Conservation (phyloP, 2,888 invertebrate species). For the Pristionchus japonicus region DNA sequence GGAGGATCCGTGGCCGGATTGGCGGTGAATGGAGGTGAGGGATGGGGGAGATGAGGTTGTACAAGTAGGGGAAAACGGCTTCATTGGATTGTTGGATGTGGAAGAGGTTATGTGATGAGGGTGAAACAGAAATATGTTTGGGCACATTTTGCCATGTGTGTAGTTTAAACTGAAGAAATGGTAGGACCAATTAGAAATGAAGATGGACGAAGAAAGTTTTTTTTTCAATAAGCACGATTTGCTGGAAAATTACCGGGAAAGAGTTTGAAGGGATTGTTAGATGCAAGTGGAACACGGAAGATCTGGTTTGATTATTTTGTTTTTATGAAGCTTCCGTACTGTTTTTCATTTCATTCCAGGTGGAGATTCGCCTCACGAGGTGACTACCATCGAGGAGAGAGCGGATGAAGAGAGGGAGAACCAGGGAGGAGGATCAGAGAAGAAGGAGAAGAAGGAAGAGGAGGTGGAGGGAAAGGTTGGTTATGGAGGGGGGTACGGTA, state of each 20-base stretch:
- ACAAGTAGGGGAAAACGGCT: no score
- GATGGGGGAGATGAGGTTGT: no score
- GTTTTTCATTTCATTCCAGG: not conserved
- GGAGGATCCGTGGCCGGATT: conserved; percentile 12
- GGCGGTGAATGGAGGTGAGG: not conserved
- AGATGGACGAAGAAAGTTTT: no score
- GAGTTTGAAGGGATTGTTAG: no score
- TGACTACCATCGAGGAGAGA: conserved; percentile 13
- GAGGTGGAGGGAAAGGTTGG: not conserved
- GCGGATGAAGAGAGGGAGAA: conserved; percentile 36
- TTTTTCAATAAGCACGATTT: no score
- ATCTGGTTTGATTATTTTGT: not conserved
- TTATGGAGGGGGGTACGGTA: not conserved
- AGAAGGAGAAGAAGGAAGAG: not conserved
- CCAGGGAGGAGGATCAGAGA: not conserved
- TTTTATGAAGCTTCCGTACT: not conserved
- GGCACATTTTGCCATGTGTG: not conserved
- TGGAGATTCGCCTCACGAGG: not conserved
- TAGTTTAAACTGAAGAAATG: no score
- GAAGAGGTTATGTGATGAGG: not conserved
- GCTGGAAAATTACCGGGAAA: no score
- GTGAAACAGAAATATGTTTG: not conserved
- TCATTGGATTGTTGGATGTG: not conserved
- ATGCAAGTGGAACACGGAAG: no score
- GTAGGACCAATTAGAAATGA: not conserved